Evolutionary conservation across 2,888 invertebrate genomes (phyloP).

Genomic region (Criorhina ranunculi): DNA sequence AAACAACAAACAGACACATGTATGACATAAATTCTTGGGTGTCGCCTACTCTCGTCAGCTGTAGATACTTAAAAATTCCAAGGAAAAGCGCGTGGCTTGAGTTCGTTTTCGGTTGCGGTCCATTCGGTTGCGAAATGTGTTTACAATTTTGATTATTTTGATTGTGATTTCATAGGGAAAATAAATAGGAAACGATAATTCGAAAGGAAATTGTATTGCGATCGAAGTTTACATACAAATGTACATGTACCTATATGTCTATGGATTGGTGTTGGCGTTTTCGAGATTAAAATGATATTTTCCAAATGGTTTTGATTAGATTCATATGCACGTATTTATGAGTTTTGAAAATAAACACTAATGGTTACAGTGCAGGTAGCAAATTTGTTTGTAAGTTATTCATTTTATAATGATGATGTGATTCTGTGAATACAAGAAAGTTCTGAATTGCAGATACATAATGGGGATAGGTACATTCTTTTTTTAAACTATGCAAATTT

Average conservation of each 20-base stretch:
- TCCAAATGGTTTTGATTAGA: slow-evolving; percentile 13
- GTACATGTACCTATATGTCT: background rate
- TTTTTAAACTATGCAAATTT: no score
- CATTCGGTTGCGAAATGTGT: slow-evolving; percentile 23
- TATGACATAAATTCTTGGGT: slow-evolving; percentile 18
- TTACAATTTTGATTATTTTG: slow-evolving; percentile 32
- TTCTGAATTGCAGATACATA: no score
- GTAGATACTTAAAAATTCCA: background rate
- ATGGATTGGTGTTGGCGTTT: background rate
- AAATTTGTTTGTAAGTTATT: background rate
- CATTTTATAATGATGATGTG: background rate
- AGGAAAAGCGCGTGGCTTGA: background rate
- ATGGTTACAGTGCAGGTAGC: slow-evolving; percentile 5
- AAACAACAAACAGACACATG: slow-evolving; percentile 3
- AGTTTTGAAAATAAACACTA: slow-evolving; percentile 21
- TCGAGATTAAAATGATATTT: background rate
- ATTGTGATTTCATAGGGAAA: slow-evolving; percentile 29
- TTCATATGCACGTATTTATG: slow-evolving; percentile 20
- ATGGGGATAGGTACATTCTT: no score
- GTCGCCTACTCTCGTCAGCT: background rate
- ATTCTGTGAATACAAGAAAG: background rate
- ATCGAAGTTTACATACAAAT: no score
- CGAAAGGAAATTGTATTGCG: background rate
- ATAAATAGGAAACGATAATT: slow-evolving; percentile 18
- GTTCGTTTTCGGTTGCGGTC: slow-evolving; percentile 3